A percentile compares a stretch with the other conserved stretches of the same genome.
phyloP scores from a whole-genome alignment of 2,113 vertebrate species.

The Plecotus auritus region DNA sequence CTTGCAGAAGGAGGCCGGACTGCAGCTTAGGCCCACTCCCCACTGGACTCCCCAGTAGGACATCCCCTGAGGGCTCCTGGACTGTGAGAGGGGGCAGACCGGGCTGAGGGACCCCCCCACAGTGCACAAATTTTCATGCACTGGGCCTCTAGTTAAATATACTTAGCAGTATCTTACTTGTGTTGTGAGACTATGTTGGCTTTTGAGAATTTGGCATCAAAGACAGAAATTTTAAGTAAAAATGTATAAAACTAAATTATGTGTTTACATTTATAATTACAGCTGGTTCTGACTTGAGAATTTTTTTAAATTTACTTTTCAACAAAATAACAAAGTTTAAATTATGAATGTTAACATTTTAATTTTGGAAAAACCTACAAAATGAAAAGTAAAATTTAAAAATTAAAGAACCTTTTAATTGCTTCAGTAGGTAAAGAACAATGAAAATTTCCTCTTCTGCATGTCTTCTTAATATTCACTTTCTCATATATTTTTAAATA shows the following conservation, averaged over 20 bases:
- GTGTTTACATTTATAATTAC: neutral
- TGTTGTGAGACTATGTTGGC: neutral
- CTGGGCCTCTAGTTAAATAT: neutral
- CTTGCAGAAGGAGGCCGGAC: no score
- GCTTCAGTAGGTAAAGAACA: neutral
- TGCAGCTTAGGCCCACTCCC: no score
- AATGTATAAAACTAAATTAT: neutral
- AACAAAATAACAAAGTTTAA: neutral
- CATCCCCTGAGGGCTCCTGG: no score
- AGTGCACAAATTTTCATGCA: no score
- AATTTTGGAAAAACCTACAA: neutral
- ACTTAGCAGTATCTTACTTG: neutral
- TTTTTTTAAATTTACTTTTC: neutral
- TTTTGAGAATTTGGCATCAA: neutral
- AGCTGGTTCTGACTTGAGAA: neutral
- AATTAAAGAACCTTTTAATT: neutral
- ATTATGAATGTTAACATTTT: neutral
- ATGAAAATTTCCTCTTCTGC: neutral
- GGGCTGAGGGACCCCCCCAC: no score
- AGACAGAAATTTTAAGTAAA: neutral
- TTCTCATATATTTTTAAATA: neutral
- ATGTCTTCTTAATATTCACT: neutral
- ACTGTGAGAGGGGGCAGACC: no score
- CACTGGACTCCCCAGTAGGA: no score
- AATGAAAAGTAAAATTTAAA: neutral